Evolutionary conservation across 2,888 invertebrate species (phyloP).

Genomic region (Drosophila acutilabella): DNA sequence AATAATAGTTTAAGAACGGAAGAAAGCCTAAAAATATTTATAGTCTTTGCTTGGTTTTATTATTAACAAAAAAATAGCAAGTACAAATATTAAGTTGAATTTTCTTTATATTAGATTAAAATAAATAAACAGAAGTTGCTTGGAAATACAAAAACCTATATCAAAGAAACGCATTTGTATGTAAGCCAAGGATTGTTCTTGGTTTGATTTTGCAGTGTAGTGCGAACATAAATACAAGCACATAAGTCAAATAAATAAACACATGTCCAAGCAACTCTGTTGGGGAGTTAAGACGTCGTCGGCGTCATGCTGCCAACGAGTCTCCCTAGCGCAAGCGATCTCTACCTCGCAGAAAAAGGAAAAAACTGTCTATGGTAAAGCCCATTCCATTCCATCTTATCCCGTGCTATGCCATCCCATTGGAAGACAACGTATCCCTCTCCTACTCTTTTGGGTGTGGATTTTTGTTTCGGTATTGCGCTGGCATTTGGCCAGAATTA

Average conservation of each 20-base stretch:
- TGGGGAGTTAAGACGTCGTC: conserved; percentile 39
- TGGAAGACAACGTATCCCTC: conserved; percentile 26
- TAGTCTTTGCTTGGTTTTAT: no score
- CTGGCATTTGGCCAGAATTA: conserved; percentile 77
- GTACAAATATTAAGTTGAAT: no score
- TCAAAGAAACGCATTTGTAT: no score
- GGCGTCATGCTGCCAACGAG: conserved; percentile 49
- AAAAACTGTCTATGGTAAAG: background rate
- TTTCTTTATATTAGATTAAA: no score
- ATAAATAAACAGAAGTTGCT: no score
- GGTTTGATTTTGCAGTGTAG: background rate
- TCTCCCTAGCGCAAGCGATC: conserved; percentile 30
- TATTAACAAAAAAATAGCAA: no score
- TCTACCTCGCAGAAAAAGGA: conserved; percentile 6
- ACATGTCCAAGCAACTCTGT: conserved; percentile 56
- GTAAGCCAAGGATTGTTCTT: no score
- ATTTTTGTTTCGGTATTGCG: conserved; percentile 56
- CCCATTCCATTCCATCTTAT: conserved; percentile 6
- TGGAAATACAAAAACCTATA: no score
- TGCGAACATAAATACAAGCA: conserved; percentile 60
- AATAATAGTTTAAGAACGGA: no score
- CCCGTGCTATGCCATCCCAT: conserved; percentile 3
- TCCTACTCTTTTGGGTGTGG: conserved; percentile 30
- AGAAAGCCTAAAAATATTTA: no score
- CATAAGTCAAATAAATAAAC: conserved; percentile 78